These are phyloP conservation scores for Neuroterus valhalla DNA, from an alignment of 1,140 invertebrate species.

Conservation along the genomic window DNA sequence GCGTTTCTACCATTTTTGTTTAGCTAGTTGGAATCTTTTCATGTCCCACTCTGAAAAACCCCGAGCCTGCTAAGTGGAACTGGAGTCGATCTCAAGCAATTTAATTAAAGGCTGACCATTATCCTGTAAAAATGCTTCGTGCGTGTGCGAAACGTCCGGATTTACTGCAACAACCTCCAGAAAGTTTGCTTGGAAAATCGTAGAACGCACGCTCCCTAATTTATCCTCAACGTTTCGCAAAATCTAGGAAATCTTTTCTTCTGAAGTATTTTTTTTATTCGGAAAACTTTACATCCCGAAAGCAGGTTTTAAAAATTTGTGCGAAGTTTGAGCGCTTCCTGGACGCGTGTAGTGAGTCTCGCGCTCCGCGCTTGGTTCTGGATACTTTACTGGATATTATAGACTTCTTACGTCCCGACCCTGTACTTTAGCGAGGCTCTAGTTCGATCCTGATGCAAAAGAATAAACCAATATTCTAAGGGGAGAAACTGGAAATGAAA, in stretches of 20 bases:
- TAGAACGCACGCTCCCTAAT: background rate
- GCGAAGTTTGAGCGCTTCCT: too few relatives aligned
- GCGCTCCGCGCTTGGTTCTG: too few relatives aligned
- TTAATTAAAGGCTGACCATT: slow-evolving; percentile 33
- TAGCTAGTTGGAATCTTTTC: slow-evolving; percentile 30
- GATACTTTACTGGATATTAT: too few relatives aligned
- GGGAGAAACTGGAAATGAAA: too few relatives aligned
- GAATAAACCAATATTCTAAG: too few relatives aligned
- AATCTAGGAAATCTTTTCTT: background rate
- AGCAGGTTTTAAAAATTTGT: too few relatives aligned
- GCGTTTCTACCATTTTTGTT: background rate
- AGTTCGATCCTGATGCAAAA: too few relatives aligned
- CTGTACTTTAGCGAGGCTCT: too few relatives aligned
- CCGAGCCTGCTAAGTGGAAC: slow-evolving; percentile 23
- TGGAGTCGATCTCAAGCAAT: slow-evolving; percentile 20
- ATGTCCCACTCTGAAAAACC: background rate
- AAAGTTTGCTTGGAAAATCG: slow-evolving; percentile 10
- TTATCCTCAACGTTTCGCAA: background rate
- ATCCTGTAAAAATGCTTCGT: slow-evolving; percentile 11
- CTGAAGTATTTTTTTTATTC: background rate
- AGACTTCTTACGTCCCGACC: too few relatives aligned
- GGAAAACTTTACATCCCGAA: background rate
- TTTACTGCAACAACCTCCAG: slow-evolving; percentile 21
- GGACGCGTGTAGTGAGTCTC: too few relatives aligned
- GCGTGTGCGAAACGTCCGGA: slow-evolving; percentile 28